A percentile compares a stretch with the other conserved stretches of the same genome.
Evolutionary conservation across 2,888 invertebrate species (phyloP).

Genomic region (Dasysyrphus tricinctus): DNA sequence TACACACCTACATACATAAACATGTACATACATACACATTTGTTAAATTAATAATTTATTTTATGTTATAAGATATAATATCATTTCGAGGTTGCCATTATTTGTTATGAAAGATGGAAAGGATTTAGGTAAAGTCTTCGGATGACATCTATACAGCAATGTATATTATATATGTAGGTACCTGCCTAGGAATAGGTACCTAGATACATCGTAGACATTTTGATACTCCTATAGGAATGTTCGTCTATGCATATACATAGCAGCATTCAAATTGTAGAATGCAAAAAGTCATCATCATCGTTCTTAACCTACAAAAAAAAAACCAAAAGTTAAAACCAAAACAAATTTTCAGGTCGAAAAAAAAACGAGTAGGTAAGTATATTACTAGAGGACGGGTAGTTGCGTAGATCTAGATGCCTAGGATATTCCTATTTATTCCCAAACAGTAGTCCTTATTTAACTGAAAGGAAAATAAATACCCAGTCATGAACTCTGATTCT

Average conservation of each 20-base stretch:
- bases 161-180: not conserved
- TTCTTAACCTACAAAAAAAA: constrained; percentile 37
- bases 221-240: not conserved
- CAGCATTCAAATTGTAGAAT: constrained; percentile 36
- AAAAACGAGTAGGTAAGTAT: not conserved
- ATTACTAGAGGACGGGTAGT: not conserved
- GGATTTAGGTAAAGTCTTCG: not conserved
- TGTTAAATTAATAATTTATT: not conserved
- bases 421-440: constrained; percentile 51
- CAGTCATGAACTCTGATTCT: constrained; percentile 75
- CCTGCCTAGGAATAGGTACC: too few relatives aligned
- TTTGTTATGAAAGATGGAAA: too few relatives aligned
- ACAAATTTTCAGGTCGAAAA: constrained; percentile 44
- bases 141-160: not conserved
- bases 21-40: too few relatives aligned
- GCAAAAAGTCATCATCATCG: constrained; percentile 59
- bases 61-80: not conserved
- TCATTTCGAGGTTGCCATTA: not conserved
- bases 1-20: too few relatives aligned
- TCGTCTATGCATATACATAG: not conserved
- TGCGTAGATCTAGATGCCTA: not conserved
- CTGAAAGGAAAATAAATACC: constrained; percentile 68
- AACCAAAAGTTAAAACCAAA: constrained; percentile 11
- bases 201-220: not conserved
- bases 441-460: constrained; percentile 69